phyloP scores from a whole-genome alignment of 2,113 vertebrate genomes.

The Coreoperca whiteheadi region DNA sequence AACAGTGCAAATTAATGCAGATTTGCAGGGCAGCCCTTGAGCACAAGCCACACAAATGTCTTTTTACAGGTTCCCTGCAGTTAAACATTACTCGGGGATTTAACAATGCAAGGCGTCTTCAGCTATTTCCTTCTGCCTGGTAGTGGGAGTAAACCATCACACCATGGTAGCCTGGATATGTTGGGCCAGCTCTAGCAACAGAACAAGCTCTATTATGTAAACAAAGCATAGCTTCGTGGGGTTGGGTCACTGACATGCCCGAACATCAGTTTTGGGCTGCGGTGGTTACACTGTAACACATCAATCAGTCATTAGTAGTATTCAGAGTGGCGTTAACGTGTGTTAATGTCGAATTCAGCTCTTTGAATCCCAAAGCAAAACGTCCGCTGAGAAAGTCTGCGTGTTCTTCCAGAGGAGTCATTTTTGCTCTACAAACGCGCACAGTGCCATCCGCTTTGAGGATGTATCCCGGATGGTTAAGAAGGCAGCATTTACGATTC shows the following conservation, averaged over 20 bases:
- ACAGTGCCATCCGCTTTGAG: too few species aligned
- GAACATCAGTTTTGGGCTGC: constrained; percentile 28
- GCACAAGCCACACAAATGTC: background rate
- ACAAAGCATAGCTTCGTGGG: constrained; percentile 66
- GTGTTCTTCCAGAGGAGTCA: background rate
- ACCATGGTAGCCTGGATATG: background rate
- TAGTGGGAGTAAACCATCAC: background rate
- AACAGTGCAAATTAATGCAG: background rate
- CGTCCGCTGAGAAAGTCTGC: background rate
- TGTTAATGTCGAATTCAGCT: background rate
- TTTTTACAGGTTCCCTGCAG: constrained; percentile 6
- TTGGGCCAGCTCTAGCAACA: constrained; percentile 16
- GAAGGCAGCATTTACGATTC: background rate
- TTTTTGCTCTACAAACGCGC: background rate
- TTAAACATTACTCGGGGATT: constrained; percentile 49
- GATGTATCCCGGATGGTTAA: too few species aligned
- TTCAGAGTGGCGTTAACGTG: rapidly evolving
- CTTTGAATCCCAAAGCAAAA: background rate
- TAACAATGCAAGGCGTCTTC: constrained; percentile 9
- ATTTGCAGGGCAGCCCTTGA: background rate
- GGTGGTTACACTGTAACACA: background rate
- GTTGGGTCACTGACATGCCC: constrained; percentile 64
- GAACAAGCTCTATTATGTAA: constrained; percentile 56
- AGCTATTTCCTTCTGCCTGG: background rate
- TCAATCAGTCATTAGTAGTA: background rate